phyloP scores from a whole-genome alignment of 2,888 invertebrate genomes.

The Colletes collaris region DNA sequence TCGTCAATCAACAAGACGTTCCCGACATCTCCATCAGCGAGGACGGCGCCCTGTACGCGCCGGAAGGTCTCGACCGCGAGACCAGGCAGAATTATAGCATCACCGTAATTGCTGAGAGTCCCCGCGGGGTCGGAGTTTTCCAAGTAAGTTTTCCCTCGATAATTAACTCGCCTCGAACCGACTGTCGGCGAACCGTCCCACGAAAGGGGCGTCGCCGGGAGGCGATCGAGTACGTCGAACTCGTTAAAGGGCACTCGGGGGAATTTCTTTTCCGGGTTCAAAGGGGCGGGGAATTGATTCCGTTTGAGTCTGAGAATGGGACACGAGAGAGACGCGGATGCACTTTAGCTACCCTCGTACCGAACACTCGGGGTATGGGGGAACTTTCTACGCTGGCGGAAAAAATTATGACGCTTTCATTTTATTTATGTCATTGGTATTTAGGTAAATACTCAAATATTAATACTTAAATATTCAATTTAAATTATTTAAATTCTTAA shows the following conservation, averaged over 20 bases:
- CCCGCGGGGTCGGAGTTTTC: conserved; percentile 89
- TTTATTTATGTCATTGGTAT: no score
- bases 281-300: conserved; percentile 16
- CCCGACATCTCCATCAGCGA: conserved; percentile 90
- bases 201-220: not conserved
- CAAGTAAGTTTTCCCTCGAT: conserved; percentile 84
- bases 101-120: conserved; percentile 91
- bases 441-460: no score
- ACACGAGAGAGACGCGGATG: not conserved
- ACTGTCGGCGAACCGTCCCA: not conserved
- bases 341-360: not conserved
- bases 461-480: no score
- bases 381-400: no score
- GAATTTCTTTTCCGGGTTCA: conserved; percentile 10
- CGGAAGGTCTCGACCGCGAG: conserved; percentile 91
- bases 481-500: no score
- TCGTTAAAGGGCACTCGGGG: conserved; percentile 7
- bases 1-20: conserved; percentile 93
- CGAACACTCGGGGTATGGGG: no score
- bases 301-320: not conserved
- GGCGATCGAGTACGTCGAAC: conserved; percentile 14
- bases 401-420: no score
- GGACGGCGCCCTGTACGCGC: conserved; percentile 92
- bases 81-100: conserved; percentile 88
- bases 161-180: conserved; percentile 19